Percentiles rank a stretch among this genome's conserved stretches.
phyloP scores from a whole-genome alignment of 2,888 invertebrate species.

The Rhabditoides inermis region DNA sequence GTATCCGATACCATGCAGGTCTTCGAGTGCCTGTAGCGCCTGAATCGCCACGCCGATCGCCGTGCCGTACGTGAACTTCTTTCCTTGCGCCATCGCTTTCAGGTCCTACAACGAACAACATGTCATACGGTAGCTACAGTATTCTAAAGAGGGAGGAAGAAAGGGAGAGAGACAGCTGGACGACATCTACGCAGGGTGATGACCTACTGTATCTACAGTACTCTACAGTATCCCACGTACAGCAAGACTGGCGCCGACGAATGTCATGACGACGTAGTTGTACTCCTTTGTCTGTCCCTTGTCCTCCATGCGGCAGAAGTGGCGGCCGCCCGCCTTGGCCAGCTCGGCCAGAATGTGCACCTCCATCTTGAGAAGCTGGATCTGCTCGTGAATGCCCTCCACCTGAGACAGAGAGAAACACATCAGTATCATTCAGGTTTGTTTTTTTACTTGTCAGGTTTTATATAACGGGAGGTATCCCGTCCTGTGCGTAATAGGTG shows the following conservation, averaged over 20 bases:
- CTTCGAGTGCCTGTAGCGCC: conserved; percentile 43
- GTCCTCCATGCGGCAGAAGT: conserved; percentile 47
- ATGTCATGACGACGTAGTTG: conserved; percentile 43
- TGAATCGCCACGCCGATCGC: conserved; percentile 39
- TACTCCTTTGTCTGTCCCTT: conserved; percentile 30
- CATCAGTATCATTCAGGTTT: not conserved
- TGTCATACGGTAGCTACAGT: no score
- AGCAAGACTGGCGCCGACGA: conserved; percentile 39
- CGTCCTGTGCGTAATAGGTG: no score
- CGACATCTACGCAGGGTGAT: no score
- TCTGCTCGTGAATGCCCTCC: conserved; percentile 36
- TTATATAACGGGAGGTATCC: no score
- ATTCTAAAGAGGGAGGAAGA: no score
- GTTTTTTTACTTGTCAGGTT: not conserved
- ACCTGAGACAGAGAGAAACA: conserved; percentile 7
- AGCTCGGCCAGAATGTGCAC: conserved; percentile 38
- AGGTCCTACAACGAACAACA: no score
- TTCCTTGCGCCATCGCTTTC: conserved; percentile 13
- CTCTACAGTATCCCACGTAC: no score
- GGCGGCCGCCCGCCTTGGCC: conserved; percentile 30
- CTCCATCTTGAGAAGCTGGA: conserved; percentile 45
- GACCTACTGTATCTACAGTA: no score
- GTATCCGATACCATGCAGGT: conserved; percentile 43
- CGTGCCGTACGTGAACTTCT: conserved; percentile 36
- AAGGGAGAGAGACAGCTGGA: no score